Evolutionary conservation across 2,888 invertebrate species (phyloP).

Genomic region (Pollenia angustigena): DNA sequence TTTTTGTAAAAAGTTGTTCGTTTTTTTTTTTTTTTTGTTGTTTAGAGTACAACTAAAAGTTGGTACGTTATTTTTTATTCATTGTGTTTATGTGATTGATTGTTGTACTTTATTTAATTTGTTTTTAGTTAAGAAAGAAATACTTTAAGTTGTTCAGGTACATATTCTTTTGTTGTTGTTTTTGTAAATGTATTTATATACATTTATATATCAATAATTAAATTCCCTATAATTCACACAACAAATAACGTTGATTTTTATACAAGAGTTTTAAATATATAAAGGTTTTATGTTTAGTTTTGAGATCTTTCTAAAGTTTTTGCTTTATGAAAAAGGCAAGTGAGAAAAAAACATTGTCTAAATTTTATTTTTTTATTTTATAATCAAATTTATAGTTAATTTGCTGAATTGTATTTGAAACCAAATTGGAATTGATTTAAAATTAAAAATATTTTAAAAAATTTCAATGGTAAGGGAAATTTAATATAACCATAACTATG

Average conservation of each 20-base stretch:
- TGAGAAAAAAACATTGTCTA: slow-evolving; percentile 39
- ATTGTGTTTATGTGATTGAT: slow-evolving; percentile 34
- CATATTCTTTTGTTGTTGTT: slow-evolving; percentile 71
- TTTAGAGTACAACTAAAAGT: slow-evolving; percentile 49
- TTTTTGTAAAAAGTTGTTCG: slow-evolving; percentile 29
- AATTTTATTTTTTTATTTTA: not conserved
- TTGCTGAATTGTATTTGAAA: too few relatives aligned
- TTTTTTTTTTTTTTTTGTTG: slow-evolving; percentile 25
- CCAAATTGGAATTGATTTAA: too few relatives aligned
- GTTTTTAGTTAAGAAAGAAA: slow-evolving; percentile 60
- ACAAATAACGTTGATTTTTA: slow-evolving; percentile 72
- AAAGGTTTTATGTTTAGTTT: slow-evolving; percentile 53
- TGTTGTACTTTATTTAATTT: slow-evolving; percentile 73
- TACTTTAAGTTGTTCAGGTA: slow-evolving; percentile 73
- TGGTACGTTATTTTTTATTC: slow-evolving; percentile 13
- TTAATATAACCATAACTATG: too few relatives aligned
- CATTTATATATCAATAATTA: slow-evolving; percentile 50
- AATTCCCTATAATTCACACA: slow-evolving; percentile 70
- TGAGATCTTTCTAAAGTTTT: slow-evolving; percentile 58
- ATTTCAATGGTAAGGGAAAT: too few relatives aligned
- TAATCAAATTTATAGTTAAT: not conserved
- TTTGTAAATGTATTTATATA: slow-evolving; percentile 45
- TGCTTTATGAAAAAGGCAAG: slow-evolving; percentile 64
- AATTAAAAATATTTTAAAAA: too few relatives aligned
- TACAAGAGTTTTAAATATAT: slow-evolving; percentile 55